Percentiles rank a stretch among this genome's conserved stretches.
Conservation (phyloP, 2,797 vertebrate genomes). For the Epinephelus coioides region DNA sequence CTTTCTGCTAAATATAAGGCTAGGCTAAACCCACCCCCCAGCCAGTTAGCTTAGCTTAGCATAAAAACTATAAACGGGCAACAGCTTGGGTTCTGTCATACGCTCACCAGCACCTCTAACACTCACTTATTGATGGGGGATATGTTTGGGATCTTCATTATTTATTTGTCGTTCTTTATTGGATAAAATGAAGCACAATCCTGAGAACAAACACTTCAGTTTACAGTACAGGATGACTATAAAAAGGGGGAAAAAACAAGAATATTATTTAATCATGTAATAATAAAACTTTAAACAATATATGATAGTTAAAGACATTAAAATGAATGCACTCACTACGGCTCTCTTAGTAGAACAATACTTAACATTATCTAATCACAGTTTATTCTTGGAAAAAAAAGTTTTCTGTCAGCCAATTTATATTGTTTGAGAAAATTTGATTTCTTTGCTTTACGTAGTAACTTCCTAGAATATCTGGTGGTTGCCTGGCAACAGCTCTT, state of each 20-base stretch:
- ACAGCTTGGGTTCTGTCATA: not conserved
- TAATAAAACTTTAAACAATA: not conserved
- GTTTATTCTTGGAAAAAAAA: not conserved
- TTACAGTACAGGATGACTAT: not conserved
- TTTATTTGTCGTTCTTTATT: not conserved
- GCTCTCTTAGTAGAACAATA: not conserved
- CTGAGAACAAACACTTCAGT: not conserved
- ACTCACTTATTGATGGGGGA: not conserved
- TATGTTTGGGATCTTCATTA: not conserved
- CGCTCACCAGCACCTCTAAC: not conserved
- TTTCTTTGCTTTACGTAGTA: no score
- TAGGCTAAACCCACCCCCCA: not conserved
- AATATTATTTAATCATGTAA: not conserved
- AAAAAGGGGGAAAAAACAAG: not conserved
- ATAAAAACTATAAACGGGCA: not conserved
- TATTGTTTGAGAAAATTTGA: no score
- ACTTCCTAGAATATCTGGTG: no score
- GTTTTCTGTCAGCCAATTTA: no score
- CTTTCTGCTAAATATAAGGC: not conserved
- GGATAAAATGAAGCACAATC: not conserved
- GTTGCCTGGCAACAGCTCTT: no score
- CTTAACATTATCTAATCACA: not conserved
- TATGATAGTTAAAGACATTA: not conserved
- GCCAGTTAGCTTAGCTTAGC: not conserved
- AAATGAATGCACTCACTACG: not conserved